Evolutionary conservation across 2,113 vertebrate genomes (phyloP).

Genomic region (Motacilla tschutschensis): DNA sequence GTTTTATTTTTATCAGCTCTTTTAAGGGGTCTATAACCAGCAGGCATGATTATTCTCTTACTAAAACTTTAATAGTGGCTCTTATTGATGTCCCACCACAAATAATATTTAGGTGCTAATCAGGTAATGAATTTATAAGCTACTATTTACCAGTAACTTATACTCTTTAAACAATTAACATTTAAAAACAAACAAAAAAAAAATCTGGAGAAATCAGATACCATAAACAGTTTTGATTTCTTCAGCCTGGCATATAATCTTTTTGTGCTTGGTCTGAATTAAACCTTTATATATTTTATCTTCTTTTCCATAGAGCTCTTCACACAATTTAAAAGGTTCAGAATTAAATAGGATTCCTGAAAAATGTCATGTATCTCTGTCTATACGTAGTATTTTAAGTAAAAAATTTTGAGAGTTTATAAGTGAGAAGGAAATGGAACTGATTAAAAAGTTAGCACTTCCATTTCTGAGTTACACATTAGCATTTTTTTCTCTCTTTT

Average conservation of each 20-base stretch:
- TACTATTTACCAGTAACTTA: not conserved
- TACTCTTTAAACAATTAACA: not conserved
- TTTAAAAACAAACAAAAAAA: not conserved
- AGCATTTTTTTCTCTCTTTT: not conserved
- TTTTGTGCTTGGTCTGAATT: not conserved
- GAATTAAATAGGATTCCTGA: not conserved
- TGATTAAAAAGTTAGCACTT: constrained; percentile 52
- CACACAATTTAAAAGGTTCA: not conserved
- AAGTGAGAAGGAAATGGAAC: constrained; percentile 53
- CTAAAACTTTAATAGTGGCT: not conserved
- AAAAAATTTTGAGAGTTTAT: constrained; percentile 25
- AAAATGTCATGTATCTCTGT: not conserved
- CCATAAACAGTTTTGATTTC: not conserved
- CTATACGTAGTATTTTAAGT: constrained; percentile 33
- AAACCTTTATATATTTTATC: not conserved
- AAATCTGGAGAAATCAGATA: not conserved
- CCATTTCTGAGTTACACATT: constrained; percentile 59
- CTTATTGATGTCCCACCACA: not conserved
- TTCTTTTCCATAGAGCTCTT: not conserved
- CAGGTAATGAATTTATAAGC: not conserved
- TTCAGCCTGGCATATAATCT: not conserved
- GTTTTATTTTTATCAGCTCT: not conserved
- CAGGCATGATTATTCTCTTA: not conserved
- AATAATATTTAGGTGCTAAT: not conserved
- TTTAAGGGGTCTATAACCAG: not conserved